A percentile compares a stretch with the other conserved stretches of the same genome.
phyloP scores from a whole-genome alignment of 2,113 vertebrate species.

The Sinocyclocheilus anshuiensis region DNA sequence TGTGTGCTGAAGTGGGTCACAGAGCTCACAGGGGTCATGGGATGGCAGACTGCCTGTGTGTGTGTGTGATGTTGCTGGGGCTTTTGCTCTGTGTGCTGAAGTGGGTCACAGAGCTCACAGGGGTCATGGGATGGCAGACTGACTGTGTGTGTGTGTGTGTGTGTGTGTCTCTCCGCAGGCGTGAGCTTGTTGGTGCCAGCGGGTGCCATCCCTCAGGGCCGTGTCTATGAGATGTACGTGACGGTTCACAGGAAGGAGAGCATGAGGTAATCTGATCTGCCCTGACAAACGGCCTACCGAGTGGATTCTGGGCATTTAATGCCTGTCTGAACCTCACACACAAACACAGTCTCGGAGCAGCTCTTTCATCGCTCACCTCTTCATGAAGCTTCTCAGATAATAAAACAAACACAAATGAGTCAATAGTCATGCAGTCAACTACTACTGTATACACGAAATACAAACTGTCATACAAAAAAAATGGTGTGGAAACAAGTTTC shows the following conservation, averaged over 20 bases:
- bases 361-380: background rate
- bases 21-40: too few species aligned
- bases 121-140: too few species aligned
- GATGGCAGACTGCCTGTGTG: background rate
- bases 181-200: conserved; percentile 96
- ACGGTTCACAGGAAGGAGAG: conserved; percentile 97
- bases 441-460: too few species aligned
- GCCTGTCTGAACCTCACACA: background rate
- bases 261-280: conserved; percentile 85
- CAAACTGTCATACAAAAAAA: too few species aligned
- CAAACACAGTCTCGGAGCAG: background rate
- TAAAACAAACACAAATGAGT: too few species aligned
- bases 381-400: background rate
- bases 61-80: conserved; percentile 45
- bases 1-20: too few species aligned
- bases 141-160: background rate
- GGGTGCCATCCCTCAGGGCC: conserved; percentile 93
- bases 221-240: conserved; percentile 98
- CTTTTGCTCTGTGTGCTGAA: conserved; percentile 33
- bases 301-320: background rate
- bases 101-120: conserved; percentile 7
- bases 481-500: background rate
- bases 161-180: conserved; percentile 74
- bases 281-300: conserved; percentile 32
- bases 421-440: background rate